These are phyloP conservation scores for Pharmacophagus antenor DNA, from an alignment of 2,888 invertebrate genomes.

Conservation along the genomic window DNA sequence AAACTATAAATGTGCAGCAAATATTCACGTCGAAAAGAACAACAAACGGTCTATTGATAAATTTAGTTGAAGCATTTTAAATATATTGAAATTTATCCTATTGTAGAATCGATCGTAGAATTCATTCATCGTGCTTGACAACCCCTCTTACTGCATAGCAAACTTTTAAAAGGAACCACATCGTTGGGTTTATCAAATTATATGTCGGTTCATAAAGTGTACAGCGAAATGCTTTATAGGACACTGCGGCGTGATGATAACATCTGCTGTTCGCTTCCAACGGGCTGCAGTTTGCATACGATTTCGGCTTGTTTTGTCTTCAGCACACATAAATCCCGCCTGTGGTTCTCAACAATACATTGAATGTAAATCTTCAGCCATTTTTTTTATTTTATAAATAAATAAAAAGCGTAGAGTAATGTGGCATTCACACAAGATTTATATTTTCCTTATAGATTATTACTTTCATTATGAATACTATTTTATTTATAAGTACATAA, in stretches of 20 bases:
- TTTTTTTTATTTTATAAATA: conserved; percentile 14
- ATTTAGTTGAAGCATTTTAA: too few relatives aligned
- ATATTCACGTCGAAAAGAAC: too few relatives aligned
- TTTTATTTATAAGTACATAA: not conserved
- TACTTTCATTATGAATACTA: too few relatives aligned
- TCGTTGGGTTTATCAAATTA: not conserved
- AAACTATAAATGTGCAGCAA: too few relatives aligned
- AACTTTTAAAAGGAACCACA: not conserved
- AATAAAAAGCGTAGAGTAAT: conserved; percentile 6
- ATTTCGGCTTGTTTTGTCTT: conserved; percentile 30
- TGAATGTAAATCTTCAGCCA: conserved; percentile 24
- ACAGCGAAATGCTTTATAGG: conserved; percentile 9
- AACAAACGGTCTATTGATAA: too few relatives aligned
- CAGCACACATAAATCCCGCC: conserved; percentile 23
- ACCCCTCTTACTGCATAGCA: too few relatives aligned
- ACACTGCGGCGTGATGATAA: conserved; percentile 19
- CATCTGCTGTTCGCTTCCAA: conserved; percentile 12
- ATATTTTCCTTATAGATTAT: too few relatives aligned
- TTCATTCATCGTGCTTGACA: too few relatives aligned
- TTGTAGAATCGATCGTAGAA: too few relatives aligned
- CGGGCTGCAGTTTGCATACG: conserved; percentile 26
- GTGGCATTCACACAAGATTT: too few relatives aligned
- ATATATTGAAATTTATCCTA: too few relatives aligned
- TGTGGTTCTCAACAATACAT: conserved; percentile 25
- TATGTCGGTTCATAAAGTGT: conserved; percentile 11